A percentile compares a stretch with the other conserved stretches of the same genome.
Conservation (phyloP, 2,888 invertebrate genomes). For the Tyria jacobaeae region DNA sequence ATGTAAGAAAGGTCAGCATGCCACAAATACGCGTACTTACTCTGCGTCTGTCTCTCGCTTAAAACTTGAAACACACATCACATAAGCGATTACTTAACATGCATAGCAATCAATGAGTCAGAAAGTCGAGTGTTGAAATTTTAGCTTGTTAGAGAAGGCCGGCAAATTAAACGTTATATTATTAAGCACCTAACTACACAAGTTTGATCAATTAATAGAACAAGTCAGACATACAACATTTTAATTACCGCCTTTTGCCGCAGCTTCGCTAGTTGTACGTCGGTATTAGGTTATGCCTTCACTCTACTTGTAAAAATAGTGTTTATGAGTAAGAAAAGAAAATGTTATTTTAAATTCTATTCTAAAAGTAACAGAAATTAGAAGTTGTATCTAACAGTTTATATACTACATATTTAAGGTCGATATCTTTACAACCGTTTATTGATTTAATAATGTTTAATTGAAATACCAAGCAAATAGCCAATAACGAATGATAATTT, state of each 20-base stretch:
- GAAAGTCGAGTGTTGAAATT: neutral
- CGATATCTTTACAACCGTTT: neutral
- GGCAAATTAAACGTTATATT: neutral
- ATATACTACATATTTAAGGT: no score
- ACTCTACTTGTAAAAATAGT: no score
- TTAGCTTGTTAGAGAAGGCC: neutral
- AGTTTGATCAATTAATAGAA: neutral
- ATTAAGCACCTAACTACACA: neutral
- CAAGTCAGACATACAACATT: neutral
- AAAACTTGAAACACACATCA: no score
- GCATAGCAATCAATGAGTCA: neutral
- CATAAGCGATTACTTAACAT: neutral
- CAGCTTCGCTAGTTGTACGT: no score
- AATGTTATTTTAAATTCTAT: no score
- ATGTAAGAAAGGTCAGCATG: no score
- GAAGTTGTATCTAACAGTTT: no score
- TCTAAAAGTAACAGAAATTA: no score
- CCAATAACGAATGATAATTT: neutral
- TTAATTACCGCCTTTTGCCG: neutral
- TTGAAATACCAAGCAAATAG: slow-evolving; percentile 1
- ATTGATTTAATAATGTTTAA: neutral
- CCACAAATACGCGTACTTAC: no score
- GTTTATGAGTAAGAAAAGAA: no score
- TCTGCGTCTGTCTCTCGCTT: no score
- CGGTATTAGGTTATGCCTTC: neutral